Evolutionary conservation across 2,888 invertebrate species (phyloP).

Genomic region (Harpagoxenus sublaevis): DNA sequence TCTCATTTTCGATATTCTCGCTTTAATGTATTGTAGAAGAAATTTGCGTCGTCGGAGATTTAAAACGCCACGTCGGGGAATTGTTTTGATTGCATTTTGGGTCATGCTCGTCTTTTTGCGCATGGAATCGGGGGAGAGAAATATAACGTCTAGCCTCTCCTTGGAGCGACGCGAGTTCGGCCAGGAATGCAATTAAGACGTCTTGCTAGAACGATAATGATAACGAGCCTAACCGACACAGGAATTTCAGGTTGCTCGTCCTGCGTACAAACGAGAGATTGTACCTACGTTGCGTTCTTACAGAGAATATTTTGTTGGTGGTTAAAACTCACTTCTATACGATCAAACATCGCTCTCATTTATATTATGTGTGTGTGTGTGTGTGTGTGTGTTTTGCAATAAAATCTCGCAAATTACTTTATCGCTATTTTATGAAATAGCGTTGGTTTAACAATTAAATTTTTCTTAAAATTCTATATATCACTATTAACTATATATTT

Average conservation of each 20-base stretch:
- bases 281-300: slow-evolving; percentile 26
- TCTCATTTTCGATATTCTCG: background rate
- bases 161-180: slow-evolving; percentile 56
- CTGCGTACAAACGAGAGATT: slow-evolving; percentile 44
- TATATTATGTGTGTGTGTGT: background rate
- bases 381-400: background rate
- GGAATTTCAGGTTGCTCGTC: slow-evolving; percentile 59
- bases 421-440: background rate
- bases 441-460: background rate
- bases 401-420: background rate
- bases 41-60: background rate
- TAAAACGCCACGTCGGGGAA: background rate
- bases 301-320: slow-evolving; percentile 26
- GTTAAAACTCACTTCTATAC: background rate
- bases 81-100: background rate
- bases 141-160: slow-evolving; percentile 50
- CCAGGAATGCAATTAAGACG: slow-evolving; percentile 77
- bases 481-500: background rate
- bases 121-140: slow-evolving; percentile 25
- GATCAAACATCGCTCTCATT: background rate
- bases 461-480: background rate
- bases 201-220: slow-evolving; percentile 75
- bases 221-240: slow-evolving; percentile 64
- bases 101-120: slow-evolving; percentile 18
- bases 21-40: background rate